Evolutionary conservation across 2,113 vertebrate genomes (phyloP), one percentile per base, ranked within the genome.

Genomic region (Riparia riparia): DNA sequence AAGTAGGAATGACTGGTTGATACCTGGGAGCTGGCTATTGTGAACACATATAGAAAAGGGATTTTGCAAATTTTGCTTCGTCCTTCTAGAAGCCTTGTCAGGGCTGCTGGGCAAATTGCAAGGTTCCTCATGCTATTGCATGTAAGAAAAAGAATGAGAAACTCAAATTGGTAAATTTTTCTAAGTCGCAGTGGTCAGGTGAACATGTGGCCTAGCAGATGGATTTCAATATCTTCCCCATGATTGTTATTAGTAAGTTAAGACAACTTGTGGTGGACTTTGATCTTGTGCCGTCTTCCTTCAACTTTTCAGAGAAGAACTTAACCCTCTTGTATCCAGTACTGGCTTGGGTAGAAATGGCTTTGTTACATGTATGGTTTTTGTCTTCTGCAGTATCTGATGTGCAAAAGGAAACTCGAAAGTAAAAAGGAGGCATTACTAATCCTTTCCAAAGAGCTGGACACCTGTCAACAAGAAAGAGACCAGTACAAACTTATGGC

Each of bases 401-500:
- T 99, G 47, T 99, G 99, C 82, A 99, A 99, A 89, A 98, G 98
- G 86, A 99, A 99, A 95, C 97, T 99, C 3, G 99, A 99, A 93
- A 99, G 99, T 90, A 99, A 99, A 95, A 99, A 99, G 92, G 99
- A 99, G 63, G 99, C 99, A 14, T 94, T 99, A 47, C 97, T 99
- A 79, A 99, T 99, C 96, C 98, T 99, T 73, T 99, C 99, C 53
- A 99, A 99, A 96, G 99, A 99, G 95, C 97, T 99, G 96, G 99
- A 99, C 96, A 99, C 98, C 20, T 99, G 99, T 96, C 99, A 99
- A 70, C 99, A 99, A 96, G 99, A 99, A 94, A 97, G 99, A 91
- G 99, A 99, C 98, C 99, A 99, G 95, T 99, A 98, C 98, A 98
- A 99, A 64, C 99, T 99, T 96, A 99, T 99, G 99, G 99, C 99